Base-by-base conservation (phyloP, 2,888 invertebrate species). In the Cerastoderma edule region DNA sequence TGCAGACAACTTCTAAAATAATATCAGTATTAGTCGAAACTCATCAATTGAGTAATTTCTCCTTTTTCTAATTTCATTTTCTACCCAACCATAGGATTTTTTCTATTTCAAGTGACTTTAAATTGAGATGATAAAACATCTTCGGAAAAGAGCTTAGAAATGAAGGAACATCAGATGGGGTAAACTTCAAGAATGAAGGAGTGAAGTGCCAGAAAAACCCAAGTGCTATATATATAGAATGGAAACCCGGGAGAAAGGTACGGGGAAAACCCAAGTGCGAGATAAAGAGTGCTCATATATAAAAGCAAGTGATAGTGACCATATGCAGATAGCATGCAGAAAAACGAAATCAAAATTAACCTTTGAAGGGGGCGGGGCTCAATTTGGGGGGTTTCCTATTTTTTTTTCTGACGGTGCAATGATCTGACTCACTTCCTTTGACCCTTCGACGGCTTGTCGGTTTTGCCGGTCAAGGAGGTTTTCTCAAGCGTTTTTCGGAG, bases 341-440 rank as follows among this genome's bases (percentile, higher is more conserved):
- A 76, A 66, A 50, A 22, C 65, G 39, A 79, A 75, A 73, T 70
- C 56, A 67, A 73, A 80, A 69, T 75, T 72, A 80, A 72, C 80
- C 72, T 75, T 72, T 60, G 27, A 16, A 22, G 30, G 72, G 75
- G 66, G 24, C 0, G 30, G 72, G 75, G 70, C 35, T 69, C 75
- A 60, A 75, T 65, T 68, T 67, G 67, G 57, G 70, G 70, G 72
- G 30, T 32, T 66, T 68, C 68, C 63, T 48, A 44, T 46, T 64
- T 28, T 4, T 32, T 66, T 46, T 48, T 66, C 66, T 78, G 60
- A 57, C 44, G 35, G 67, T 70, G 73, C 57, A 50, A 66, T 48
- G 56, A 46, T 48, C 39, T 48, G 50, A 82, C 82, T 68, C 69
- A 82, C 82, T 82, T 82, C 82, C 82, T 39, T 19, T 56, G 54